Conservation (phyloP, 2,888 invertebrate species). For the Hypomecis punctinalis region DNA sequence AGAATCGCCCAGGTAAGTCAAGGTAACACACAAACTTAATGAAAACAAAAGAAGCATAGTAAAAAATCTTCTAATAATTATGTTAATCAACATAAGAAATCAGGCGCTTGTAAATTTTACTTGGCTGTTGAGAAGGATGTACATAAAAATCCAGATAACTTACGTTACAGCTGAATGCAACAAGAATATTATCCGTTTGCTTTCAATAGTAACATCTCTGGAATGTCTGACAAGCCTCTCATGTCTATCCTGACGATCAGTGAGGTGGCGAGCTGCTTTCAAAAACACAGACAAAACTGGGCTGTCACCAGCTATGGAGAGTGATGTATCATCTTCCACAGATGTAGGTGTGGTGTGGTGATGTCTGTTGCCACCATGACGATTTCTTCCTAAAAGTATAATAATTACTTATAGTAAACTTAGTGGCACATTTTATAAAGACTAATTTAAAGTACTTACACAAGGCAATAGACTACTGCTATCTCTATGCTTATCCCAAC, state of each 20-base stretch:
- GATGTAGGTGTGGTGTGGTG: not conserved
- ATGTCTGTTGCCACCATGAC: not conserved
- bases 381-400: not conserved
- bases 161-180: slow-evolving; percentile 89
- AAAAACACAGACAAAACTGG: slow-evolving; percentile 34
- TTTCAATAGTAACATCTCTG: slow-evolving; percentile 72
- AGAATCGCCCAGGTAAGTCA: too few relatives aligned
- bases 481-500: too few relatives aligned
- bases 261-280: slow-evolving; percentile 25
- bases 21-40: too few relatives aligned
- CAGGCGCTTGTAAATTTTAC: too few relatives aligned
- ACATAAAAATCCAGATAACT: slow-evolving; percentile 43
- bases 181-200: slow-evolving; percentile 94
- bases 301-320: slow-evolving; percentile 24
- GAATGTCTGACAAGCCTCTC: slow-evolving; percentile 41
- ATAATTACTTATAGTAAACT: not conserved
- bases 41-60: too few relatives aligned
- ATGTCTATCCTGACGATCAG: slow-evolving; percentile 37
- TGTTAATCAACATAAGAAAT: too few relatives aligned
- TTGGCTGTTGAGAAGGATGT: too few relatives aligned
- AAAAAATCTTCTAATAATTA: too few relatives aligned
- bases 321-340: not conserved
- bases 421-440: not conserved
- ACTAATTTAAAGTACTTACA: not conserved
- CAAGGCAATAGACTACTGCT: too few relatives aligned